phyloP scores from a whole-genome alignment of 2,888 invertebrate genomes.

The Nomada fucata region DNA sequence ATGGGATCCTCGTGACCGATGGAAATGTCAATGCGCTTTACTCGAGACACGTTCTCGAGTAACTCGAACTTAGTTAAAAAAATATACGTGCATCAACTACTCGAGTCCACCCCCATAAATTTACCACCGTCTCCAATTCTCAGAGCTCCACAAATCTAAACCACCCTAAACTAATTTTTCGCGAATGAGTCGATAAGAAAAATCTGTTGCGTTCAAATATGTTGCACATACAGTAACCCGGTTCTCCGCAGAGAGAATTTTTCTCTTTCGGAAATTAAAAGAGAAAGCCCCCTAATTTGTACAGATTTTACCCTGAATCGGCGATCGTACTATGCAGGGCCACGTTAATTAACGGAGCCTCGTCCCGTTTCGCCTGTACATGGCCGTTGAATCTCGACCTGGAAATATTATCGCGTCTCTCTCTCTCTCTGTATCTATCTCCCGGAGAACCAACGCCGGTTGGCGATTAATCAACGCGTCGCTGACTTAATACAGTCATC shows the following conservation, averaged over 20 bases:
- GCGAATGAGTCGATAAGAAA: too few relatives aligned
- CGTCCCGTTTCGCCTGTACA: background rate
- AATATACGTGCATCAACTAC: too few relatives aligned
- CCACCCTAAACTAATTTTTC: too few relatives aligned
- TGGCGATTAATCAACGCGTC: conserved; percentile 27
- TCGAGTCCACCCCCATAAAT: too few relatives aligned
- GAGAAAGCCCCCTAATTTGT: background rate
- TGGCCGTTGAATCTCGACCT: background rate
- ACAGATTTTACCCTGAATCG: conserved; percentile 19
- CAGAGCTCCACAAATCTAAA: too few relatives aligned
- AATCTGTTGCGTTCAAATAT: too few relatives aligned
- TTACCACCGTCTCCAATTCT: too few relatives aligned
- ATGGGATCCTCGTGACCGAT: conserved; percentile 18
- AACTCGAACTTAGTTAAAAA: background rate
- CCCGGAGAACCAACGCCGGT: background rate
- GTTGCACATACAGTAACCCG: background rate
- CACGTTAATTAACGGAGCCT: conserved; percentile 19
- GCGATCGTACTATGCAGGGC: background rate
- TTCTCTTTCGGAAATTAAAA: background rate
- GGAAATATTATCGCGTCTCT: background rate
- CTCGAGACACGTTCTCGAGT: background rate
- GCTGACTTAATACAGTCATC: conserved; percentile 33
- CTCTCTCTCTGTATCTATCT: background rate
- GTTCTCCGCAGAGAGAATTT: background rate
- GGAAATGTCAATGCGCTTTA: conserved; percentile 30